Evolutionary conservation across 92 coral and sea anemone genomes (phyloP), one percentile per base, ranked within the genome.

Genomic region (Zoanthus solanderi): DNA sequence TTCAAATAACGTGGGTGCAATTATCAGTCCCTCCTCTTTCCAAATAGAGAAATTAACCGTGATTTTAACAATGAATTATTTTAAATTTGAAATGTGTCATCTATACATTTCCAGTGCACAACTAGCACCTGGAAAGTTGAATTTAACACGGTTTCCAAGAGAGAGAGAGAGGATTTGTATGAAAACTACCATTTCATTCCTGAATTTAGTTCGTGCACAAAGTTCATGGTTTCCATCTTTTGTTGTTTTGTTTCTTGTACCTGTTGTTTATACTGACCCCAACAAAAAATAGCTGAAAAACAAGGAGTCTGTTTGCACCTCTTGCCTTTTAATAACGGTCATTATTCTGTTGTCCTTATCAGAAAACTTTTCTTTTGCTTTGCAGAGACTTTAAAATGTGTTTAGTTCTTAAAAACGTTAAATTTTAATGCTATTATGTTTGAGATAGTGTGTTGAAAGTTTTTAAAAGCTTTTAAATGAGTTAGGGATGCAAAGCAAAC

Each of bases 401-500:
- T 75, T 75, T 75, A 75, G 79, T 75, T 75, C 9, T 75, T 23
- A 45, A 63, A 80, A 58, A 11, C 16, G 32, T 65, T 50, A 23
- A 44, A 45, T 42, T 46, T 44, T 79, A 65, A 80, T 65, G 14
- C 42, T 30, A 44, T 65, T 45, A 44, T 47, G 13, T 80, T 79
- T 67, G 57, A 42, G 54, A 45, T 12, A 0, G 85, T 80, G 30
- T 42, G 76, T 63, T 81, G 44, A 29, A 66, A 81, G 85, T 67
- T 46, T 81, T 78, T 63, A 12, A 81, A 65, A 67, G 61, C 71
- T 65, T 81, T 81, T 66, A 65, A 81, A 81, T 67, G 61, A 81
- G 85, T 81, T 66, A 16, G 9, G 28, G 58, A 23, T 75, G 52
- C 63, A 81, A 81, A 81, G 60, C 85, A 81, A 81, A 81, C 76